These are phyloP conservation scores for Chelmon rostratus DNA, from an alignment of 2,797 vertebrate genomes.

Conservation along the genomic window DNA sequence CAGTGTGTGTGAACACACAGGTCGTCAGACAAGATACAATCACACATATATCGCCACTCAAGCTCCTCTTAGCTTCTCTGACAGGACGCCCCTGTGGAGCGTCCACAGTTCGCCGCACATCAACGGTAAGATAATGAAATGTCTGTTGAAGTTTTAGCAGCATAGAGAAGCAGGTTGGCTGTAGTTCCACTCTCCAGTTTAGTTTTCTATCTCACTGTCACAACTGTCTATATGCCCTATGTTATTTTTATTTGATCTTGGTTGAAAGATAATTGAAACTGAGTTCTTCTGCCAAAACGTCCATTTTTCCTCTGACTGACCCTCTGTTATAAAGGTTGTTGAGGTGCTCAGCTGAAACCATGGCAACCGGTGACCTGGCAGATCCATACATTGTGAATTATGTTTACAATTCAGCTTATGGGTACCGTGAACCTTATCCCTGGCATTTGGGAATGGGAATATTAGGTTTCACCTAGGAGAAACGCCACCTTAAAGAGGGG, in stretches of 20 bases:
- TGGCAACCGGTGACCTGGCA: constrained; percentile 61
- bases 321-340: constrained; percentile 43
- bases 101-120: constrained; percentile 33
- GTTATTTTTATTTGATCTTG: no score
- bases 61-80: constrained; percentile 1
- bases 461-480: constrained; percentile 79
- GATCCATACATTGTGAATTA: constrained; percentile 64
- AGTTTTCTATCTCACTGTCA: not conserved
- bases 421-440: constrained; percentile 41
- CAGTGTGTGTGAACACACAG: no score
- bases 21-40: not conserved
- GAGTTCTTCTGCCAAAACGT: not conserved
- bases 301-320: constrained; percentile 39
- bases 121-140: no score
- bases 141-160: no score
- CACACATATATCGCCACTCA: not conserved
- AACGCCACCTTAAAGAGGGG: constrained; percentile 58
- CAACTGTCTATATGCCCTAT: not conserved
- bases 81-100: constrained; percentile 40
- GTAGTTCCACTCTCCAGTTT: not conserved
- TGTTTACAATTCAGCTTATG: constrained; percentile 64
- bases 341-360: constrained; percentile 51
- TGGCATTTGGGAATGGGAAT: constrained; percentile 50
- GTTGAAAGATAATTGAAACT: not conserved
- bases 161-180: not conserved